Evolutionary conservation across 2,888 invertebrate species (phyloP), one percentile per base, ranked within the genome.

Genomic region (Cheilosia vulpina): DNA sequence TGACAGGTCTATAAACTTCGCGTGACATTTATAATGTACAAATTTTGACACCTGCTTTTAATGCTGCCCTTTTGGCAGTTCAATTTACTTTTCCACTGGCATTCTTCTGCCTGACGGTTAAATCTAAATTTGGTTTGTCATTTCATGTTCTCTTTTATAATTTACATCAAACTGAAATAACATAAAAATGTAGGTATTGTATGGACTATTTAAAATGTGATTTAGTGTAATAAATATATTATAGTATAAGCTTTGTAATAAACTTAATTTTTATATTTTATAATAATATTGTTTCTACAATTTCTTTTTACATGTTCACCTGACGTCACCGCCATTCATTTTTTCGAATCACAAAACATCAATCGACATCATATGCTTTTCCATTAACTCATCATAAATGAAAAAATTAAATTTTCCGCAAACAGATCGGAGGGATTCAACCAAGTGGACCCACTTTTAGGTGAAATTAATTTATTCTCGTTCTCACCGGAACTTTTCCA

Each of bases 401-500:
- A 27, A 24, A 24, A 47, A 58, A 38, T 31, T 31, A 2, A 31
- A 65, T 38, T 65, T 53, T 50, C 24, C 41, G n/a, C 34, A 52
- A 38, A 53, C 31, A 77, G 81, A 53, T 77, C 60, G 21, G 21
- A 63, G 19, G 76, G 21, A 52, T 43, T 11, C 57, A 27, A 27
- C 41, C 43, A 41, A 53, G 41, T 21, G 2, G 43, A 41, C 19
- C 80, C 81, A 6, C 19, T 43, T 65, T 19, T 83, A 75, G 75
- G 75, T 58, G 69, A 75, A 65, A 57, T 77, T 1, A 66, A 85
- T 81, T 72, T 85, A 2, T 76, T 76, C 31, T 65, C 85, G 63
- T 85, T 45, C 63, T 17, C 58, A 15, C 89, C 88, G 0, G 53
- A 81, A 15, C 45, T 91, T 27, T 55, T 91, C 9, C 43, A 85